Evolutionary conservation across 1,140 invertebrate genomes (phyloP).

Genomic region (Epicauta chinensis): DNA sequence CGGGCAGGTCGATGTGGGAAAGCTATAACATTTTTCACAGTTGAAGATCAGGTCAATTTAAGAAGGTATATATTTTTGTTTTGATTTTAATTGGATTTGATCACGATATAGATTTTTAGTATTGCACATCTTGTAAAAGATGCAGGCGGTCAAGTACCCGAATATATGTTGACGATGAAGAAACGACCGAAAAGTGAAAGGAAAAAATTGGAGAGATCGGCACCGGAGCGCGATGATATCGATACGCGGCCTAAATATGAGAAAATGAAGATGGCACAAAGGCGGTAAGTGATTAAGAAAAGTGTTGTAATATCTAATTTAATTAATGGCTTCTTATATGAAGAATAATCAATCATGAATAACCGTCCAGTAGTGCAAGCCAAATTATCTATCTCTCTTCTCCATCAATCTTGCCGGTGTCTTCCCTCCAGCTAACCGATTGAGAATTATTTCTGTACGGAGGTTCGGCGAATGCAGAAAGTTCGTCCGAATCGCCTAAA

Average conservation of each 20-base stretch:
- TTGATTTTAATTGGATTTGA: not conserved
- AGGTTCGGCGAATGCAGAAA: too few species aligned
- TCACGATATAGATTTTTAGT: conserved; percentile 44
- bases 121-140: conserved; percentile 81
- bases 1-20: conserved; percentile 81
- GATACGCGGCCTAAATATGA: conserved; percentile 25
- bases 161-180: conserved; percentile 80
- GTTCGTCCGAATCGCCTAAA: too few species aligned
- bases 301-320: too few species aligned
- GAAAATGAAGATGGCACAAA: not conserved
- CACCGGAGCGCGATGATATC: conserved; percentile 34
- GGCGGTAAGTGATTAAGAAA: too few species aligned
- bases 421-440: too few species aligned
- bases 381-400: too few species aligned
- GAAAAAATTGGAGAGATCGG: conserved; percentile 43
- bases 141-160: conserved; percentile 84
- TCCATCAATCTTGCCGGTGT: too few species aligned
- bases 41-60: conserved; percentile 76
- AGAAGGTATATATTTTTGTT: conserved; percentile 65
- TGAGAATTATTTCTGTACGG: too few species aligned
- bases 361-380: too few species aligned
- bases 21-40: conserved; percentile 93
- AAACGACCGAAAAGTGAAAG: conserved; percentile 61
- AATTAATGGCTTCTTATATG: too few species aligned
- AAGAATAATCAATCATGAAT: too few species aligned